Evolutionary conservation across 2,888 invertebrate genomes (phyloP).

Genomic region (Calameuta filiformis): DNA sequence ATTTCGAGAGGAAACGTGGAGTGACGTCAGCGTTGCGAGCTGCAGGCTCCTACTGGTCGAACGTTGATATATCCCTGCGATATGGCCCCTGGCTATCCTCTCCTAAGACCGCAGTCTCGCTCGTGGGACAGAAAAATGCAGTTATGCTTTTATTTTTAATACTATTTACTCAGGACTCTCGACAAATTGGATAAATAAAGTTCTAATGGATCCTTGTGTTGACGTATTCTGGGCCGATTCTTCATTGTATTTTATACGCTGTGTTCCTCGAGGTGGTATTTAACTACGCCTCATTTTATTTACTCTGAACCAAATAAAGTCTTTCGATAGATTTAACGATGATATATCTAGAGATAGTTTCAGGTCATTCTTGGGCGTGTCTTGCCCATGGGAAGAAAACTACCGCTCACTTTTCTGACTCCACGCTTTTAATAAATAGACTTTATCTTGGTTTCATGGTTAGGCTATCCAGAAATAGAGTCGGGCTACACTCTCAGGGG

Average conservation of each 20-base stretch:
- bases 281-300: neutral
- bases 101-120: neutral
- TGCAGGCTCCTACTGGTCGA: neutral
- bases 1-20: slow-evolving; percentile 28
- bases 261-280: neutral
- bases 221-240: neutral
- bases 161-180: neutral
- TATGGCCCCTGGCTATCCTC: neutral
- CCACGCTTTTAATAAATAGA: neutral
- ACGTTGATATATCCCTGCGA: neutral
- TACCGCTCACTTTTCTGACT: neutral
- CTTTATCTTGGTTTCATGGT: neutral
- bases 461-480: neutral
- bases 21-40: slow-evolving; percentile 18
- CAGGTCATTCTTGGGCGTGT: neutral
- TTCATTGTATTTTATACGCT: neutral
- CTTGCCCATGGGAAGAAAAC: neutral
- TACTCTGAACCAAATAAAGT: neutral
- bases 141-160: neutral
- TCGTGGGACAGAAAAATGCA: neutral
- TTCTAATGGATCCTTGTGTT: neutral
- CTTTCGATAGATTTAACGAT: neutral
- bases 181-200: neutral
- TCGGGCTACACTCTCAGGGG: neutral
- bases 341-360: neutral